Evolutionary conservation across 2,888 invertebrate genomes (phyloP).

Genomic region (Dasysyrphus albostriatus): DNA sequence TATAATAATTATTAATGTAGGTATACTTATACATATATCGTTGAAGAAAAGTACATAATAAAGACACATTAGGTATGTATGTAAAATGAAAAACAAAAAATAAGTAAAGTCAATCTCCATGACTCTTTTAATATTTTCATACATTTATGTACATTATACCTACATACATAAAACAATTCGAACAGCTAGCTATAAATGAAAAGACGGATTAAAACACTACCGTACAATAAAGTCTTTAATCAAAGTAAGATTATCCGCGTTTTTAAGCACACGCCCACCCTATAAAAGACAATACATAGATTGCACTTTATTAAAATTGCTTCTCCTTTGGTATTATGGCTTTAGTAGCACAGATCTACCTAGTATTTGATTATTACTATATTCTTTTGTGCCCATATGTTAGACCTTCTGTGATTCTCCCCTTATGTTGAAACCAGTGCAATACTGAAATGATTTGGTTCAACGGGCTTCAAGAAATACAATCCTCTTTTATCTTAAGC

Average conservation of each 20-base stretch:
- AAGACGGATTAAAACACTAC: slow-evolving; percentile 43
- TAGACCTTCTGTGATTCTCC: slow-evolving; percentile 41
- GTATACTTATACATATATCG: too few relatives aligned
- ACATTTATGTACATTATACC: background rate
- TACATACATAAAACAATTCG: background rate
- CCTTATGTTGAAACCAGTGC: slow-evolving; percentile 40
- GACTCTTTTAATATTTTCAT: background rate
- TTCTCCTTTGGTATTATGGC: slow-evolving; percentile 12
- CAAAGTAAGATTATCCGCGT: slow-evolving; percentile 61
- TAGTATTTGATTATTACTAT: slow-evolving; percentile 55
- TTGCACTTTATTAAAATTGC: slow-evolving; percentile 63
- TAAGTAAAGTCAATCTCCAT: background rate
- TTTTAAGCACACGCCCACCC: slow-evolving; percentile 48
- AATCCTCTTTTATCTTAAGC: slow-evolving; percentile 71
- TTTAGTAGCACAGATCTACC: slow-evolving; percentile 35
- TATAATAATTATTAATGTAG: too few relatives aligned
- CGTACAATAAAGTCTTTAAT: slow-evolving; percentile 48
- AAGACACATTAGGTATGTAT: too few relatives aligned
- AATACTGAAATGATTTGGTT: slow-evolving; percentile 51
- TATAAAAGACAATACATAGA: slow-evolving; percentile 31
- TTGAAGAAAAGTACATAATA: too few relatives aligned
- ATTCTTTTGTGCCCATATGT: slow-evolving; percentile 71
- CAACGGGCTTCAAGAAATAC: slow-evolving; percentile 49
- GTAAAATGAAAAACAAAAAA: too few relatives aligned
- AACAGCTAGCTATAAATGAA: background rate